Evolutionary conservation across 2,797 vertebrate species (phyloP).

Genomic region (Yasuhikotakia modesta): DNA sequence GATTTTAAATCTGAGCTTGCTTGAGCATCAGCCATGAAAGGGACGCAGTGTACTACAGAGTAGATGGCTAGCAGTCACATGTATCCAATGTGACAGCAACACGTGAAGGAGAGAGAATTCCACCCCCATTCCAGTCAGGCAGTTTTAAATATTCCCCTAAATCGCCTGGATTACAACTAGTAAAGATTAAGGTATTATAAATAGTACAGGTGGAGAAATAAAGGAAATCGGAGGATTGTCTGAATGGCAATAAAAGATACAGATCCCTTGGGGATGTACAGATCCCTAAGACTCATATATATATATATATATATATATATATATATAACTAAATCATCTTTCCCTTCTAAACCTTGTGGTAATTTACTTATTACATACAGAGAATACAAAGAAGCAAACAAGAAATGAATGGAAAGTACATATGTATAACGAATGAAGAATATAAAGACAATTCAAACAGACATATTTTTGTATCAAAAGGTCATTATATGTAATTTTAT

Average conservation of each 20-base stretch:
- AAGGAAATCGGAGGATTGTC: conserved; percentile 1
- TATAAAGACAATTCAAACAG: not conserved
- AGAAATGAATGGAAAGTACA: not conserved
- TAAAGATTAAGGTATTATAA: conserved; percentile 35
- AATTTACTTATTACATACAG: not conserved
- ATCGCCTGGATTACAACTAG: conserved; percentile 39
- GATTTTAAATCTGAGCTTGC: not conserved
- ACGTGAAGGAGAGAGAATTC: conserved; percentile 1
- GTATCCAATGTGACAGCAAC: conserved; percentile 30
- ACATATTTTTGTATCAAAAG: no score
- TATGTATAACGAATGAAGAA: no score
- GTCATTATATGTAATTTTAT: no score
- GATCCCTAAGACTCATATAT: no score
- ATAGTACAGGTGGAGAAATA: conserved; percentile 36
- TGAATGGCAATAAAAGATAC: no score
- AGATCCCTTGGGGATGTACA: not conserved
- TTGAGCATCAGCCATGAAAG: not conserved
- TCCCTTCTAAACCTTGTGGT: no score
- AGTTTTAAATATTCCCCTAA: conserved; percentile 29
- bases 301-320: no score
- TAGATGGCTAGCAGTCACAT: conserved; percentile 21
- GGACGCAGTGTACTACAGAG: not conserved
- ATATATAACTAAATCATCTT: no score
- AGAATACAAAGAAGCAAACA: not conserved
- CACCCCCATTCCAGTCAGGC: conserved; percentile 10